Conservation (phyloP, 2,888 invertebrate genomes). For the Agrochola lychnidis region DNA sequence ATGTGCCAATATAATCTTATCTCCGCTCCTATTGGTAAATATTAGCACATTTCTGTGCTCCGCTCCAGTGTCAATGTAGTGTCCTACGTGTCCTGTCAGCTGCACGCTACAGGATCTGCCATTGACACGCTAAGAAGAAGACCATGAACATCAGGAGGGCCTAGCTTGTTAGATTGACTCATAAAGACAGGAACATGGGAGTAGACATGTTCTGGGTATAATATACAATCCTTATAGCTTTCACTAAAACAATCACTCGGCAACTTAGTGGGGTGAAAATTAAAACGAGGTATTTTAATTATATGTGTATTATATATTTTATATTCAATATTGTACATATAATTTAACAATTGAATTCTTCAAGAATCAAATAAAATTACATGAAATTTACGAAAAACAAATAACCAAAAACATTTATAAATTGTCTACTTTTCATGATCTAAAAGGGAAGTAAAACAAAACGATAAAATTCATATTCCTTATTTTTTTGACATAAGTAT, state of each 20-base stretch:
- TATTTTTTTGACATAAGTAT: neutral
- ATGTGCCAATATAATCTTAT: no score
- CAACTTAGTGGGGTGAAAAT: neutral
- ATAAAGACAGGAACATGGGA: neutral
- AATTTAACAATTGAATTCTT: conserved; percentile 36
- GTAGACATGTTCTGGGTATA: no score
- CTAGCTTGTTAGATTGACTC: neutral
- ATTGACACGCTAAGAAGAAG: no score
- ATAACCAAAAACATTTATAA: conserved; percentile 19
- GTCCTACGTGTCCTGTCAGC: no score
- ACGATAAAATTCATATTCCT: conserved; percentile 15
- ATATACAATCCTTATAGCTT: neutral
- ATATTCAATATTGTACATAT: conserved; percentile 37
- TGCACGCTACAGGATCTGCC: no score
- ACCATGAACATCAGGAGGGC: neutral
- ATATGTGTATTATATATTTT: conserved; percentile 31
- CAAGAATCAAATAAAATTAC: conserved; percentile 23
- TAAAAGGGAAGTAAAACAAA: conserved; percentile 21
- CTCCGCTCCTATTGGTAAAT: no score
- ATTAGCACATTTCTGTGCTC: no score
- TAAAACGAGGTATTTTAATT: neutral
- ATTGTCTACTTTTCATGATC: conserved; percentile 14
- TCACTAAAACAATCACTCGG: neutral
- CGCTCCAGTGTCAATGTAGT: no score
- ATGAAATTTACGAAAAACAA: conserved; percentile 19